Conservation (phyloP, 2,888 invertebrate species). For the Polydrusus tereticollis region DNA sequence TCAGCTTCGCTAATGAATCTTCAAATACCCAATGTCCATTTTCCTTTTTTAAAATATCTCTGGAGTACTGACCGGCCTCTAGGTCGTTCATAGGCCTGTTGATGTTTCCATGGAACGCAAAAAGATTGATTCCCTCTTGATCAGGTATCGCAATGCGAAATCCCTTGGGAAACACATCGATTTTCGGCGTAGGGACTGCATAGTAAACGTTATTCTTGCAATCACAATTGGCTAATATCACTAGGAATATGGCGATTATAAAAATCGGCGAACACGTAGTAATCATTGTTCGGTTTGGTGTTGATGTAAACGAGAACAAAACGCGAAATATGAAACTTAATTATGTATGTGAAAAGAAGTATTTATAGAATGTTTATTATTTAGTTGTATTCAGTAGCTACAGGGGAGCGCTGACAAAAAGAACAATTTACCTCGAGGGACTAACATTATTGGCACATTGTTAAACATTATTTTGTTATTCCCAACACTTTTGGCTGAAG, state of each 20-base stretch:
- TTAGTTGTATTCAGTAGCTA: neutral
- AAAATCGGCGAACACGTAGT: neutral
- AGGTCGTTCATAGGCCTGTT: conserved; percentile 61
- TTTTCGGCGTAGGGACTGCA: conserved; percentile 61
- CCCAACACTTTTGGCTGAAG: no score
- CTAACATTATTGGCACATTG: no score
- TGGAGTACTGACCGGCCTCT: conserved; percentile 60
- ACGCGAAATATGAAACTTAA: neutral
- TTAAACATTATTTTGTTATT: no score
- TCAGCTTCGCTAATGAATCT: conserved; percentile 55
- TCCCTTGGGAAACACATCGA: conserved; percentile 63
- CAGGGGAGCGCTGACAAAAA: neutral
- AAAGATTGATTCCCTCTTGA: conserved; percentile 62
- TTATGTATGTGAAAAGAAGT: neutral
- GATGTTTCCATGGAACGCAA: conserved; percentile 67
- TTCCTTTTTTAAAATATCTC: conserved; percentile 56
- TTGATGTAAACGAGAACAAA: neutral
- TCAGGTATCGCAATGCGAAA: conserved; percentile 66
- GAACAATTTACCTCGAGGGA: no score
- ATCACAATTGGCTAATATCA: neutral
- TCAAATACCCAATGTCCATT: conserved; percentile 60
- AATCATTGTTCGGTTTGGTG: neutral
- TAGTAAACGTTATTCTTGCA: conserved; percentile 43
- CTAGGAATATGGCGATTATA: no score
- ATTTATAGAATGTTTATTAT: neutral